Base-by-base conservation (phyloP, 1,140 invertebrate species). In the Drosophila subpulchrella region DNA sequence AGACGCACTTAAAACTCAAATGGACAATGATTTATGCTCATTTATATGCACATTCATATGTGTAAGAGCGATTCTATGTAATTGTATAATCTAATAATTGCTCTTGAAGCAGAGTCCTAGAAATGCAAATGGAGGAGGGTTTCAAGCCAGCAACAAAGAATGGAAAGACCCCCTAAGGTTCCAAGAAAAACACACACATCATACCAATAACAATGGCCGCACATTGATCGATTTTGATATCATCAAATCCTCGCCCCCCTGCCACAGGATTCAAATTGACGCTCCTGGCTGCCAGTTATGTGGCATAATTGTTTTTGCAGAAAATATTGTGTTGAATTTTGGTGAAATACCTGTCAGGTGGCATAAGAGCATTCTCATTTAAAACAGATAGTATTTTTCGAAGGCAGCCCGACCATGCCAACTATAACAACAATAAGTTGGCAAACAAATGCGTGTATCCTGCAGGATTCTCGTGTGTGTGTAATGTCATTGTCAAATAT, bases 271-370 rank as follows among this genome's bases (percentile, higher is more conserved):
- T 39, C 27, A 17, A 32, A 51, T 8, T 12, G 15, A 20, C 70
- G 44, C 68, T 24, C n/a, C 4, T 67, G 50, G 20, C 17, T 51
- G 30, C 20, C 39, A 30, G 34, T 60, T 47, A 12, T 74, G 36
- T 56, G 65, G 63, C 74, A 80, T 84, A 88, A 89, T 88, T 89
- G 80, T 84, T 88, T 88, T 89, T 74, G 38, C 72, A 42, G 44
- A 73, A 67, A 63, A 83, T 89, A 71, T 78, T 68, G 48, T 72
- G 74, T 62, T 82, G 67, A 80, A 79, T 83, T 78, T 83, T 74
- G 72, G 50, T 77, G 61, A 84, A 88, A 89, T 88, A 75, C 73
- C 84, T 88, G 83, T 89, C 83, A 89, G 75, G 80, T 81, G 83
- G 60, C 80, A 84, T 76, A 68, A 89, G 84, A 71, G 76, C 65